These are phyloP conservation scores for Ranitomeya imitator DNA, from an alignment of 2,113 vertebrate species.

Conservation along the genomic window DNA sequence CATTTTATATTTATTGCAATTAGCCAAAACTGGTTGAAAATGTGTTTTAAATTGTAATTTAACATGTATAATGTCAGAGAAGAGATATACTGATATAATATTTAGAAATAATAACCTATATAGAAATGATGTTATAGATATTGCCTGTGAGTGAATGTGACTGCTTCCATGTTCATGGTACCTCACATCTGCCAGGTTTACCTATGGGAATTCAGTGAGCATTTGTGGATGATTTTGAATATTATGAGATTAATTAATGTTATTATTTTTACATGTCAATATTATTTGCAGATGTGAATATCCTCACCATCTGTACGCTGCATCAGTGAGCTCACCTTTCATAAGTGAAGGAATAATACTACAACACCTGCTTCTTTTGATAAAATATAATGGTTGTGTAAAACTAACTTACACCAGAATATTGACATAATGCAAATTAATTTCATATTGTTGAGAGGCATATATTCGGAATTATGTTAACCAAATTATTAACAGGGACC, in stretches of 20 bases:
- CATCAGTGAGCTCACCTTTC: not conserved
- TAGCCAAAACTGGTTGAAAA: too few species aligned
- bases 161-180: not conserved
- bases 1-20: too few species aligned
- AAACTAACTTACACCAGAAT: too few species aligned
- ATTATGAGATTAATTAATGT: conserved; percentile 12
- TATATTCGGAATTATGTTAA: too few species aligned
- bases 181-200: conserved; percentile 4
- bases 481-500: too few species aligned
- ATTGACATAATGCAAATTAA: too few species aligned
- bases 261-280: conserved; percentile 20
- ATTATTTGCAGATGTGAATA: not conserved
- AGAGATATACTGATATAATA: too few species aligned
- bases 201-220: conserved; percentile 24
- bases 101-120: not conserved
- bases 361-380: not conserved
- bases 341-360: not conserved
- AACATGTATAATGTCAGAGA: too few species aligned
- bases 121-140: not conserved
- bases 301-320: not conserved
- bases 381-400: too few species aligned
- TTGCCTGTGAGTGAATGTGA: not conserved
- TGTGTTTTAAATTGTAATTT: too few species aligned
- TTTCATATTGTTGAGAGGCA: too few species aligned
- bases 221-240: conserved; percentile 4